These are phyloP conservation scores for Heliothis virescens DNA, from an alignment of 1,140 invertebrate species.

Conservation along the genomic window DNA sequence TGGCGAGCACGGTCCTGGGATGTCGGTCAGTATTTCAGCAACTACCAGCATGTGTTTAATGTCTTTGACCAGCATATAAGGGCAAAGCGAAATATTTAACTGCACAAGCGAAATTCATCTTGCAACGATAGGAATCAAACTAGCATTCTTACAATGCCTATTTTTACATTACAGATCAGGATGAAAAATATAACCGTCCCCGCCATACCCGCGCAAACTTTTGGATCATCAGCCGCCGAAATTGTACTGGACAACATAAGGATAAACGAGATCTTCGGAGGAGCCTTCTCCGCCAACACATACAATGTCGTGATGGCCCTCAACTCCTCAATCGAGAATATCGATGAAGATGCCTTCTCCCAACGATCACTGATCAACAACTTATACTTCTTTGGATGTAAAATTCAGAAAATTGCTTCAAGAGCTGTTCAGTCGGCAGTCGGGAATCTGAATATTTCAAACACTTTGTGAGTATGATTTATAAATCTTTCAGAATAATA, in stretches of 20 bases:
- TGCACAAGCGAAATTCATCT: constrained; percentile 36
- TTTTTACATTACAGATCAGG: constrained; percentile 87
- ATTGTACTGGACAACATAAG: constrained; percentile 87
- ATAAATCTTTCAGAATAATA: too few relatives aligned
- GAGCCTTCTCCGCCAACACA: constrained; percentile 89
- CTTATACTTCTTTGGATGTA: constrained; percentile 88
- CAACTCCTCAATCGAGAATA: constrained; percentile 87
- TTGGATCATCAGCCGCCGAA: constrained; percentile 88
- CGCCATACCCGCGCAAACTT: constrained; percentile 87
- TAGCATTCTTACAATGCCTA: background rate
- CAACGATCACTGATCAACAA: constrained; percentile 88
- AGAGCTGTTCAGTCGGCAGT: constrained; percentile 89
- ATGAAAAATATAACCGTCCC: constrained; percentile 88
- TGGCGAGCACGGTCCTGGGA: constrained; percentile 79
- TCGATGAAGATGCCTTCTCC: constrained; percentile 89
- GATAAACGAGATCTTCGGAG: constrained; percentile 86
- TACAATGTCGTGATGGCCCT: constrained; percentile 88
- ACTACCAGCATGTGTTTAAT: background rate
- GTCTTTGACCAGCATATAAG: background rate
- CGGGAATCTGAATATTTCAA: constrained; percentile 88
- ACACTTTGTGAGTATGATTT: constrained; percentile 87
- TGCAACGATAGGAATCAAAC: background rate
- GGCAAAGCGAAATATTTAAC: constrained; percentile 19
- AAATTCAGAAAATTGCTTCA: constrained; percentile 85
- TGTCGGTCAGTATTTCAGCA: constrained; percentile 73